Conservation (phyloP, 2,797 vertebrate species). For the Smutsia gigantea region DNA sequence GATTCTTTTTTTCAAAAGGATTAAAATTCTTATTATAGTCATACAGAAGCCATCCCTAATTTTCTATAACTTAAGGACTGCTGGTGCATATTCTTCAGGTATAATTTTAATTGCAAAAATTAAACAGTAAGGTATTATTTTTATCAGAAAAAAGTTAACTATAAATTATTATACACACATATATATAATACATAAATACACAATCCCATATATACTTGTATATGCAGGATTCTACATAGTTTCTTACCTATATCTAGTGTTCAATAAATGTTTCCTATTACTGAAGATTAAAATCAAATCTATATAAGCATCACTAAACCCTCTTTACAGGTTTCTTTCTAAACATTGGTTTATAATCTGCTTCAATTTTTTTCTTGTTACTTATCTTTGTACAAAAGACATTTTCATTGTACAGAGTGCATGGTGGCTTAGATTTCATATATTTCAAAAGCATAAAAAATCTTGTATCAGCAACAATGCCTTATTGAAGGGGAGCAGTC, state of each 20-base stretch:
- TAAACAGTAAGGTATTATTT: background rate
- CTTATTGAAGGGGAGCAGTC: background rate
- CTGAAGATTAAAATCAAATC: background rate
- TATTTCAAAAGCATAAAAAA: background rate
- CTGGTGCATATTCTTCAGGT: background rate
- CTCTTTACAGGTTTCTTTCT: background rate
- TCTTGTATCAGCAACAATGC: background rate
- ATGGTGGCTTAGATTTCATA: background rate
- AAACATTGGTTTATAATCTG: constrained; percentile 2
- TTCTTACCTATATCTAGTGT: background rate
- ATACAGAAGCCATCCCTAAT: background rate
- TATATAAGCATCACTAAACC: background rate
- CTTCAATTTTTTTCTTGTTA: constrained; percentile 16
- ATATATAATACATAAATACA: background rate
- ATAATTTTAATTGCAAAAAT: background rate
- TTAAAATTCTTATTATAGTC: background rate
- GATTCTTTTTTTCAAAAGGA: background rate
- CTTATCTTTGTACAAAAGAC: background rate
- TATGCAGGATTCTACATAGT: background rate
- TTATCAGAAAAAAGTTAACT: constrained; percentile 9
- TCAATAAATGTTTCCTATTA: background rate
- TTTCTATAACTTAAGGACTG: background rate
- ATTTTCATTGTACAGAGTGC: background rate
- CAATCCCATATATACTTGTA: background rate
- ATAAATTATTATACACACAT: background rate